Percentiles rank a stretch among this genome's conserved stretches.
phyloP scores from a whole-genome alignment of 2,797 vertebrate genomes.

The Lutjanus campechanus region DNA sequence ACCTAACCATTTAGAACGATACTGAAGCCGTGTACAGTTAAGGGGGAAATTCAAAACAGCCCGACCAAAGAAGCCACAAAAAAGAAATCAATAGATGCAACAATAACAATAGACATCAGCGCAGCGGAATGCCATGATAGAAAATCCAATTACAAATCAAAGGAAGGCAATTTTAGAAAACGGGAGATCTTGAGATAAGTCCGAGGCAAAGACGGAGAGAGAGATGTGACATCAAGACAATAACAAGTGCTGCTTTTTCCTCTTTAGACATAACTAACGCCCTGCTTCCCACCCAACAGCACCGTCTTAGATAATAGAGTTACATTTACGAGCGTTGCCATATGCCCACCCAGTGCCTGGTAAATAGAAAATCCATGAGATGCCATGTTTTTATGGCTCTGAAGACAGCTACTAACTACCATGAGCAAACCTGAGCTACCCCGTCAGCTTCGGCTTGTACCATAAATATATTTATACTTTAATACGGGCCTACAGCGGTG shows the following conservation, averaged over 20 bases:
- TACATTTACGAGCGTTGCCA: constrained; percentile 77
- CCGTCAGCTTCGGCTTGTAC: constrained; percentile 57
- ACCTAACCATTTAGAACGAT: constrained; percentile 62
- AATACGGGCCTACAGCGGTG: constrained; percentile 72
- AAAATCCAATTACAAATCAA: constrained; percentile 80
- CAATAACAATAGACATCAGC: constrained; percentile 76
- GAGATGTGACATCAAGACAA: constrained; percentile 66
- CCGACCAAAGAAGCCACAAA: constrained; percentile 62
- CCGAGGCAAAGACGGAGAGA: constrained; percentile 57
- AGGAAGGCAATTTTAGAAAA: constrained; percentile 73
- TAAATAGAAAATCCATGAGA: constrained; percentile 81
- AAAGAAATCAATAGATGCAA: constrained; percentile 76
- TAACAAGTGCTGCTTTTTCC: constrained; percentile 61
- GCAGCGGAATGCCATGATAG: constrained; percentile 67
- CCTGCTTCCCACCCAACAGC: constrained; percentile 67
- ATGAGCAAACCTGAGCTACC: constrained; percentile 63
- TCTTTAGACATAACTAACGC: constrained; percentile 74
- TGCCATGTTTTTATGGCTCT: constrained; percentile 76
- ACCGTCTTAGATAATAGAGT: constrained; percentile 75
- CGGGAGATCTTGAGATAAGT: constrained; percentile 69
- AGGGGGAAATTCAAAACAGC: constrained; percentile 63
- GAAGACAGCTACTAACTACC: constrained; percentile 76
- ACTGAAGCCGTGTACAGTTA: constrained; percentile 56
- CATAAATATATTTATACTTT: constrained; percentile 80
- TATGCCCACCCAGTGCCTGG: constrained; percentile 78